These are phyloP conservation scores for Cordylochernes scorpioides DNA, from an alignment of 2,888 invertebrate genomes.

Conservation along the genomic window DNA sequence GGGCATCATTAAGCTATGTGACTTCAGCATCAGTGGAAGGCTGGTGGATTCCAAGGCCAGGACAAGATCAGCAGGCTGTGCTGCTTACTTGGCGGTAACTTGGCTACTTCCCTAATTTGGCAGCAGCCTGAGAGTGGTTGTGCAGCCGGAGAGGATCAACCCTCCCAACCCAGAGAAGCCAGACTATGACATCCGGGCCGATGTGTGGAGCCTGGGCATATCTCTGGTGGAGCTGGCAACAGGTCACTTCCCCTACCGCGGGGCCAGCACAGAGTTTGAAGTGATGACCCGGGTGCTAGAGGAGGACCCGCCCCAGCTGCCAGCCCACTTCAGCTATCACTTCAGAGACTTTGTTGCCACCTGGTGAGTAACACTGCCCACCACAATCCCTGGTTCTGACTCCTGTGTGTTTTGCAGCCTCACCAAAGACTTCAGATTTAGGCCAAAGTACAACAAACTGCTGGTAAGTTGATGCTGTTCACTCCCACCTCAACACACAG, in stretches of 20 bases:
- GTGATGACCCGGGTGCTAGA: constrained; percentile 71
- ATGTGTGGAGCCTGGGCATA: constrained; percentile 96
- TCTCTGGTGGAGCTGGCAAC: constrained; percentile 82
- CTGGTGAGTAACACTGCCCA: too few species aligned
- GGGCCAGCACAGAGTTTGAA: constrained; percentile 93
- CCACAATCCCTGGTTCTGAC: too few species aligned
- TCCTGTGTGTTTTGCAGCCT: too few species aligned
- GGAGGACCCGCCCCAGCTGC: constrained; percentile 61
- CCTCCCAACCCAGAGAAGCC: constrained; percentile 69
- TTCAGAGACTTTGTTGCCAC: too few species aligned
- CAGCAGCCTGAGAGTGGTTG: constrained; percentile 11
- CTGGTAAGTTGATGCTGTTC: too few species aligned
- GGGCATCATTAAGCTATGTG: constrained; percentile 88
- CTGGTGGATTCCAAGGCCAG: constrained; percentile 93
- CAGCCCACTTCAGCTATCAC: too few species aligned
- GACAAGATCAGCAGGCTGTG: constrained; percentile 85
- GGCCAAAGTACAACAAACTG: too few species aligned
- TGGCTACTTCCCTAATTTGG: not conserved
- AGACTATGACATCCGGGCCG: constrained; percentile 93
- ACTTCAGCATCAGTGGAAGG: constrained; percentile 95
- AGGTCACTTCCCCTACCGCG: constrained; percentile 71
- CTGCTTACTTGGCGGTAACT: constrained; percentile 94
- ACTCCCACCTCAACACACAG: too few species aligned
- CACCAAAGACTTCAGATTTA: too few species aligned
- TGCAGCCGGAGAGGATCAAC: constrained; percentile 83